phyloP scores from a whole-genome alignment of 2,797 vertebrate genomes.

The Squalus acanthias region DNA sequence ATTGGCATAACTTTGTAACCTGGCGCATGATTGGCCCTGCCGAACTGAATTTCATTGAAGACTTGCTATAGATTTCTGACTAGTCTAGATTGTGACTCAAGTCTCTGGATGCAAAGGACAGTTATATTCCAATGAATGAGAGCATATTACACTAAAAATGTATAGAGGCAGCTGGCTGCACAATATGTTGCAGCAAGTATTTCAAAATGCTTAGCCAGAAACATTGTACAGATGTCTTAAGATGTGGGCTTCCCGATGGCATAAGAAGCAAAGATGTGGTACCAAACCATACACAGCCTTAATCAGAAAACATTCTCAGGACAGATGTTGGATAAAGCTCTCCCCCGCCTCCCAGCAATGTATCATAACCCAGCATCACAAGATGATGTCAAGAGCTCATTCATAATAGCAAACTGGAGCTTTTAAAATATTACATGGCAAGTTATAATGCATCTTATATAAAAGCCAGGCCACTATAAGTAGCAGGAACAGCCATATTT shows the following conservation, averaged over 20 bases:
- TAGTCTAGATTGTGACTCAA: not conserved
- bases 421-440: not conserved
- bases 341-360: too few species aligned
- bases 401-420: not conserved
- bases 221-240: not conserved
- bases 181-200: not conserved
- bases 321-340: not conserved
- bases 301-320: not conserved
- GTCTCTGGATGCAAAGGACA: not conserved
- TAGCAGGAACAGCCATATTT: not conserved
- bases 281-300: not conserved
- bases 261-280: not conserved
- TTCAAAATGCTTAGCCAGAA: not conserved
- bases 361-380: not conserved
- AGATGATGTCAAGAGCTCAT: not conserved
- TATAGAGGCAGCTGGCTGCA: not conserved
- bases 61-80: not conserved
- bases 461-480: not conserved
- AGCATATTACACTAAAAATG: not conserved
- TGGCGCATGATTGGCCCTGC: not conserved
- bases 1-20: not conserved
- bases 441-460: not conserved
- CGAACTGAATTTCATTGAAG: not conserved
- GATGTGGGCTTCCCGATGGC: not conserved
- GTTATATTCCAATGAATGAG: not conserved